These are phyloP conservation scores for Fistularia commersonii DNA, from an alignment of 2,797 vertebrate genomes.

Conservation along the genomic window DNA sequence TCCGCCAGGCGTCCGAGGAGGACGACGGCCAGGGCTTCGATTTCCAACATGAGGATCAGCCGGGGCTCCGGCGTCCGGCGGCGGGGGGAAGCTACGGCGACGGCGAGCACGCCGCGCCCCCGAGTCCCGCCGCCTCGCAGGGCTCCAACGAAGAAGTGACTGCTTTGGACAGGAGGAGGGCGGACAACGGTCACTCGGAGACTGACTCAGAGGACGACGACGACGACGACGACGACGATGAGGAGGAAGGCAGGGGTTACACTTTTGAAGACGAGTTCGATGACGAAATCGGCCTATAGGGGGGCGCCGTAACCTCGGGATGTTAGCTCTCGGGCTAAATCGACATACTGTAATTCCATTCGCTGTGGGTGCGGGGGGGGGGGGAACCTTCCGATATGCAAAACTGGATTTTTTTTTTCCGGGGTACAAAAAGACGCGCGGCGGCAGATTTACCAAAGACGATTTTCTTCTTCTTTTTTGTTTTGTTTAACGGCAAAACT, in stretches of 20 bases:
- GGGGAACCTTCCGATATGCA: neutral
- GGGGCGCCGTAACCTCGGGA: slow-evolving; percentile 2
- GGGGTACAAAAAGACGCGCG: slow-evolving; percentile 10
- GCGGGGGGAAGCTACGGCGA: slow-evolving; percentile 38
- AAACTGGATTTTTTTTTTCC: slow-evolving; percentile 59
- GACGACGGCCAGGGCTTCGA: slow-evolving; percentile 65
- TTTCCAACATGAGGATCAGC: slow-evolving; percentile 58
- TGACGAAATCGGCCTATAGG: slow-evolving; percentile 84
- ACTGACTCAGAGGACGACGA: slow-evolving; percentile 78
- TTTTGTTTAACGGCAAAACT: slow-evolving; percentile 30
- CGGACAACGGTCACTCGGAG: slow-evolving; percentile 69
- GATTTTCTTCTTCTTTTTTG: slow-evolving; percentile 15
- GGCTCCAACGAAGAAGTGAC: slow-evolving; percentile 76
- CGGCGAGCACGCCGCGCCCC: slow-evolving; percentile 57
- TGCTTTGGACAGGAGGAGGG: slow-evolving; percentile 75
- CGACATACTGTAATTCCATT: no score
- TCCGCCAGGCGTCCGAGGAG: slow-evolving; percentile 71
- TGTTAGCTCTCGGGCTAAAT: slow-evolving; percentile 12
- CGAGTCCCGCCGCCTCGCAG: slow-evolving; percentile 74
- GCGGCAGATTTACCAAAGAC: slow-evolving; percentile 39
- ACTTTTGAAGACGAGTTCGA: slow-evolving; percentile 83
- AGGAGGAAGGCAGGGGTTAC: slow-evolving; percentile 67
- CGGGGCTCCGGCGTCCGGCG: slow-evolving; percentile 33
- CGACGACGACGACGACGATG: slow-evolving; percentile 63
- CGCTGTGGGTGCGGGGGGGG: no score